phyloP scores from a whole-genome alignment of 2,797 vertebrate genomes.

The Etheostoma nigrum region DNA sequence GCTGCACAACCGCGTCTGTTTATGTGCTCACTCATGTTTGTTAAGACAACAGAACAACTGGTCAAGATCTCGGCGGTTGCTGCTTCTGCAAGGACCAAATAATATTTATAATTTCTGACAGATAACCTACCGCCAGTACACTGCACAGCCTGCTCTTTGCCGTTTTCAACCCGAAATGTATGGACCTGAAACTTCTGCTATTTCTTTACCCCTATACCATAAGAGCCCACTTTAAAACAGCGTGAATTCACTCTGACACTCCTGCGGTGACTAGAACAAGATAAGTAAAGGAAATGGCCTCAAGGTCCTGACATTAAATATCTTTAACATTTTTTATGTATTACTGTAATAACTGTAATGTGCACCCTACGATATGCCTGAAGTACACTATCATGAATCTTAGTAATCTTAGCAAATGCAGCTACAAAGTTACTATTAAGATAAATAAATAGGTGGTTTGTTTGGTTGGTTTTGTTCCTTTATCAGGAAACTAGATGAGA shows the following conservation, averaged over 20 bases:
- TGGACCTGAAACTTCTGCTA: slow-evolving; percentile 58
- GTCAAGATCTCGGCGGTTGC: slow-evolving; percentile 54
- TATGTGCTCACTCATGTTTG: slow-evolving; percentile 67
- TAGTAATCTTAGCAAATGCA: neutral
- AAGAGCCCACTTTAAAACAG: slow-evolving; percentile 67
- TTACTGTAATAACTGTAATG: slow-evolving; percentile 16
- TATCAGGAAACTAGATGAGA: neutral
- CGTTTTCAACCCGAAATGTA: slow-evolving; percentile 52
- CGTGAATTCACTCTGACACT: slow-evolving; percentile 38
- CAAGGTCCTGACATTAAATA: slow-evolving; percentile 19
- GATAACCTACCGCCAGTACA: slow-evolving; percentile 59
- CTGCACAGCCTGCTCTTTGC: slow-evolving; percentile 59
- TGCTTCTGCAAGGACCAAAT: slow-evolving; percentile 47
- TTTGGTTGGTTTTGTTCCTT: neutral
- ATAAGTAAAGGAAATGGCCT: slow-evolving; percentile 29
- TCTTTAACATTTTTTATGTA: slow-evolving; percentile 23
- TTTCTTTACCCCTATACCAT: slow-evolving; percentile 52
- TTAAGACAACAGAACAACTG: slow-evolving; percentile 71
- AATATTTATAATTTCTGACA: slow-evolving; percentile 78
- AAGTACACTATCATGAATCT: slow-evolving; percentile 1
- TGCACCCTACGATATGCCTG: neutral
- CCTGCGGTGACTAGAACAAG: slow-evolving; percentile 9
- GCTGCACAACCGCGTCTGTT: slow-evolving; percentile 54
- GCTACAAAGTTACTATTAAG: neutral
- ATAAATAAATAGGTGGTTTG: slow-evolving; percentile 1